Evolutionary conservation across 2,113 vertebrate genomes (phyloP), one percentile per base, ranked within the genome.

Genomic region (Tretioscincus oriximinensis): DNA sequence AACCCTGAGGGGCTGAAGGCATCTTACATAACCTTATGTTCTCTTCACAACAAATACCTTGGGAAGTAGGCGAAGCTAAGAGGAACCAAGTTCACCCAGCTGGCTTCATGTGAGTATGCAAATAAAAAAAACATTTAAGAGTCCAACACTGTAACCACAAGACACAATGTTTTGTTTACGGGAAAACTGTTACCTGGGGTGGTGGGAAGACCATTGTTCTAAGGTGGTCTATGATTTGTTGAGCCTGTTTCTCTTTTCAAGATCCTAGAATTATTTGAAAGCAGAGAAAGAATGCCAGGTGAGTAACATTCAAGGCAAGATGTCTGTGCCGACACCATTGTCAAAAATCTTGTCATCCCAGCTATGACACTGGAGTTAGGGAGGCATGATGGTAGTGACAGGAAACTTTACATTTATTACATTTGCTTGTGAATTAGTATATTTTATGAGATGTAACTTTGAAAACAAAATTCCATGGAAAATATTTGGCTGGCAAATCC

Each of bases 231-330:
- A n/a, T n/a, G n/a, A 21, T 45, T 16, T 71, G 45, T 11, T 51
- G 47, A 18, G 2, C 54, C 72, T 9, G 5, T 47, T 58, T 16
- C 49, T 54, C n/a, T n/a, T 74, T 20, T 9, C n/a, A 31, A 21
- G 41, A 31, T 21, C 29, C 64, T 26, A 70, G 5, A 4, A 66
- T 76, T n/a, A 73, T 72, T 73, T 47, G 26, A 66, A 65, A 76
- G 70, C 71, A 60, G 67, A 29, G 75, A 72, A 64, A 69, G 76
- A 76, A 80, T 68, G 7, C 58, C 77, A 73, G 41, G 61, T 28
- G 86, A 88, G 20, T 41, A 80, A 80, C 35, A 29, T 35, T 18
- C 87, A 78, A 85, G 68, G 1, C 47, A 61, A 81, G 73, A 49
- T 24, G 20, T 73, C 78, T 70, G 65, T 81, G 66, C 63, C 75